Evolutionary conservation across 1,140 invertebrate genomes (phyloP), one percentile per base, ranked within the genome.

Genomic region (Mactra quadrangularis): DNA sequence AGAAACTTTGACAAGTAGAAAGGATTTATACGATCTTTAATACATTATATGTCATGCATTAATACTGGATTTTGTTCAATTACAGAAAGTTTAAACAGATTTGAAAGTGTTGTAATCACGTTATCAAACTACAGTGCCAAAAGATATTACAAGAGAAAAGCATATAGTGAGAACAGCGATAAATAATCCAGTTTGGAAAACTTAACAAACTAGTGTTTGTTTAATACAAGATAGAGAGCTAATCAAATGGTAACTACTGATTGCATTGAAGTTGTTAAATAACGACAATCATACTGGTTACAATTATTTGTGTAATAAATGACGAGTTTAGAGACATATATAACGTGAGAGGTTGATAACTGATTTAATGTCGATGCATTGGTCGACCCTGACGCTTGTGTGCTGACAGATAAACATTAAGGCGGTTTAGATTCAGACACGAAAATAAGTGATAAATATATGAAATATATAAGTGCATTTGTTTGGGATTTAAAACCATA

Each of bases 141-240:
- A 7, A 41, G 6, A 41, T 41, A 41, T 41, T 15, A 41, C 6
- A 7, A 41, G 6, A 41, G 6, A 41, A 7, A 15, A 15, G 38
- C 38, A 41, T 6, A 6, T 7, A 41, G 38, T 41, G 38, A 41
- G 15, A 41, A 41, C 15, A n/a, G n/a, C n/a, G n/a, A n/a, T 41
- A 41, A 41, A 41, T 15, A 41, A 41, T 7, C 38, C 38, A 41
- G 38, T 41, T 41, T 41, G 38, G 38, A 41, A 41, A 6, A 41
- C 38, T 41, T 41, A 7, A 15, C 38, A 41, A 41, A 22, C 45
- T 66, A 15, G 11, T 66, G 41, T 66, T 66, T 66, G 45, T 38
- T 47, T 47, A 66, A 66, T 66, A 29, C 7, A 66, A 41, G 35
- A 66, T 45, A 35, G 25, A 66, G 13, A n/a, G 17, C 6, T 22